Evolutionary conservation across 2,797 vertebrate genomes (phyloP).

Genomic region (Adelosebastes latens): DNA sequence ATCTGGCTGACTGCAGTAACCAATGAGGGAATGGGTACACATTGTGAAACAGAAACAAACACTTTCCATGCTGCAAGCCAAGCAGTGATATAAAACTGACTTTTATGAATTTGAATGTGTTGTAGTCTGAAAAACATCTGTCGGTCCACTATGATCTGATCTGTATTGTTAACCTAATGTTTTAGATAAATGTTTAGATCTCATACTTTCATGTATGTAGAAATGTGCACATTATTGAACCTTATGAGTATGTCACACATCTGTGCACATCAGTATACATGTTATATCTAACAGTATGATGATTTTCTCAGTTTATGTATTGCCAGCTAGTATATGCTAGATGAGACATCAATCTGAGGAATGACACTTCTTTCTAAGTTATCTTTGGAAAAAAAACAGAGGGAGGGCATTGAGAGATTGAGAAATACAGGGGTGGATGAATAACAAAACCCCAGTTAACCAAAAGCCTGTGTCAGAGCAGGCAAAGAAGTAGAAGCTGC

Average conservation of each 20-base stretch:
- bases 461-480: conserved; percentile 26
- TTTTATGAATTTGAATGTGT: background rate
- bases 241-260: background rate
- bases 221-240: background rate
- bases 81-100: background rate
- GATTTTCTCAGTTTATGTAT: background rate
- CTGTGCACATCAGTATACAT: background rate
- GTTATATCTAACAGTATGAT: background rate
- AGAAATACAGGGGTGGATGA: conserved; percentile 53
- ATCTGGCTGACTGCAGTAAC: conserved; percentile 23
- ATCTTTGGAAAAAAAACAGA: background rate
- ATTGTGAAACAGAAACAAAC: conserved; percentile 70
- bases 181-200: background rate
- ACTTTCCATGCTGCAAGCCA: conserved; percentile 21
- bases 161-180: background rate
- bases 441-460: conserved; percentile 31
- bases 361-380: background rate
- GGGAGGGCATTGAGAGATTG: conserved; percentile 46
- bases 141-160: background rate
- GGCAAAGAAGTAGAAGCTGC: conserved; percentile 6
- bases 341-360: background rate
- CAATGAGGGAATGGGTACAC: conserved; percentile 47
- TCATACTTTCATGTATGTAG: background rate
- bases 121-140: background rate
- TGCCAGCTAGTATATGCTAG: background rate